Evolutionary conservation across 2,797 vertebrate species (phyloP).

Genomic region (Rousettus madagascariensis): DNA sequence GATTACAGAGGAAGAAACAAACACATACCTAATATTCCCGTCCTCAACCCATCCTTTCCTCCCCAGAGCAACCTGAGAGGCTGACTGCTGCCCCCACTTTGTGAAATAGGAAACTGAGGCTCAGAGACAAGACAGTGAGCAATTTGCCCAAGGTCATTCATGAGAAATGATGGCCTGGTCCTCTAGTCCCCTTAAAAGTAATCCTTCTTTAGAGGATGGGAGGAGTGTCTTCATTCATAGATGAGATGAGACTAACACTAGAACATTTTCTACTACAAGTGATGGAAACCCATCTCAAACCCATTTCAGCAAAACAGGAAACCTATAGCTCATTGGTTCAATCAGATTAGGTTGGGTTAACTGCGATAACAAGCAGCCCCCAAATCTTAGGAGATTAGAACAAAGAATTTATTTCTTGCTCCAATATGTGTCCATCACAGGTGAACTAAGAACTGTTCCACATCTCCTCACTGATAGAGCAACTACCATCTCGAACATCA

Average conservation of each 20-base stretch:
- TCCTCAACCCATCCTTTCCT: neutral
- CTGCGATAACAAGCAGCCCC: neutral
- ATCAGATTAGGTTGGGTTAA: neutral
- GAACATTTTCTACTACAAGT: neutral
- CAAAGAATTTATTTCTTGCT: neutral
- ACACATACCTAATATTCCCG: neutral
- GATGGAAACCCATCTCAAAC: neutral
- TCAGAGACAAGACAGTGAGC: neutral
- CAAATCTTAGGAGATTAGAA: neutral
- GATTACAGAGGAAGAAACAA: neutral
- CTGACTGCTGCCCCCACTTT: too few relatives aligned
- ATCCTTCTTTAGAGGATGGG: neutral
- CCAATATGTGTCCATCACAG: fast-evolving
- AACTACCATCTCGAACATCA: too few relatives aligned
- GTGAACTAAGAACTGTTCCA: neutral
- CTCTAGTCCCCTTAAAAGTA: too few relatives aligned
- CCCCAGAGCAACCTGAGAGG: neutral
- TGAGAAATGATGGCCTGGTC: neutral
- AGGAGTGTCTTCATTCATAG: neutral
- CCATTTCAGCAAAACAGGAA: neutral
- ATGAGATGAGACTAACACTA: neutral
- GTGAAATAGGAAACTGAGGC: neutral
- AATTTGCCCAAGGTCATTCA: neutral
- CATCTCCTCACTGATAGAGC: neutral
- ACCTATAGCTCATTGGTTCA: too few relatives aligned